These are phyloP conservation scores for Neodiprion virginianus DNA, from an alignment of 1,140 invertebrate species.

Conservation along the genomic window DNA sequence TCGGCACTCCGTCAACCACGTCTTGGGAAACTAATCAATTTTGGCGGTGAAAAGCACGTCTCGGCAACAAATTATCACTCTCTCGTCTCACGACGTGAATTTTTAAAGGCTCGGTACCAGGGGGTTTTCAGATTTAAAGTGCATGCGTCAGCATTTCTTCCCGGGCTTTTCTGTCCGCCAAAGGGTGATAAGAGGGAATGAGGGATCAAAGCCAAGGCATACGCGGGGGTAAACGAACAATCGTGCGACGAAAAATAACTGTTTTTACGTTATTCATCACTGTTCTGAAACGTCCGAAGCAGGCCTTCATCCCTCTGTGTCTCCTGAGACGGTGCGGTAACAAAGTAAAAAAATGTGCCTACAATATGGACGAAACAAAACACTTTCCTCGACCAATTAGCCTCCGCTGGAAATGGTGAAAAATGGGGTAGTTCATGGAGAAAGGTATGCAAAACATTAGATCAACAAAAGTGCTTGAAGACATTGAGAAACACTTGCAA, in stretches of 20 bases:
- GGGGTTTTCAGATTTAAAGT: constrained; percentile 28
- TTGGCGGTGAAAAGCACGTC: background rate
- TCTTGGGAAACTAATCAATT: background rate
- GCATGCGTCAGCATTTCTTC: constrained; percentile 34
- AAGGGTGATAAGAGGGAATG: background rate
- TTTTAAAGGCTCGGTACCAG: constrained; percentile 19
- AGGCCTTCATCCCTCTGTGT: background rate
- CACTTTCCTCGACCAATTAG: too few relatives aligned
- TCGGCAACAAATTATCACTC: constrained; percentile 34
- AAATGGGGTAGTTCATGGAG: too few relatives aligned
- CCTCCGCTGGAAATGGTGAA: too few relatives aligned
- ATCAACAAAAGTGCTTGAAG: constrained; percentile 22
- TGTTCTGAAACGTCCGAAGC: background rate
- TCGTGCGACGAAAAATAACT: background rate
- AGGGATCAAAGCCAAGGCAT: background rate
- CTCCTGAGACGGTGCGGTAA: too few relatives aligned
- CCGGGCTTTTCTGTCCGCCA: background rate
- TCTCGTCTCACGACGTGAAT: constrained; percentile 27
- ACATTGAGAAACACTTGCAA: constrained; percentile 18
- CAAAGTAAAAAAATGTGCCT: too few relatives aligned
- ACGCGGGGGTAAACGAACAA: background rate
- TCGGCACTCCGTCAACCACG: background rate
- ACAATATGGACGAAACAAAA: too few relatives aligned
- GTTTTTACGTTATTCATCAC: background rate
- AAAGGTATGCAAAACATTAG: too few relatives aligned